phyloP scores from a whole-genome alignment of 92 coral and sea anemone genomes.

The Zoanthus gigantus region DNA sequence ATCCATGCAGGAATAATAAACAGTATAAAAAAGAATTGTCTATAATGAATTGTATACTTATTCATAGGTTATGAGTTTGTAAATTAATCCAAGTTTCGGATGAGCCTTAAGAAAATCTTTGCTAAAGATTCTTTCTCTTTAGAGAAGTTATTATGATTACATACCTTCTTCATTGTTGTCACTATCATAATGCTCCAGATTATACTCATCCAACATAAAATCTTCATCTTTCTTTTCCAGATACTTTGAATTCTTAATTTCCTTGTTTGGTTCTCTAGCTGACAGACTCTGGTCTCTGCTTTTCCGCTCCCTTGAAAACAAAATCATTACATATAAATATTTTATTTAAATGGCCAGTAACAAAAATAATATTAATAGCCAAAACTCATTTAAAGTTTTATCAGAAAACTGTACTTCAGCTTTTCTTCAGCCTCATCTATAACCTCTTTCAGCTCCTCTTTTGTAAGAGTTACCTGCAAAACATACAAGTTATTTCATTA shows the following conservation, averaged over 20 bases:
- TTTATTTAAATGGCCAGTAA: not conserved
- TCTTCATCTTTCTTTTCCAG: slow-evolving; percentile 45
- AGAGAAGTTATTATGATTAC: not conserved
- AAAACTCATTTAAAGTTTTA: not conserved
- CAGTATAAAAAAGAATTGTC: too few species aligned
- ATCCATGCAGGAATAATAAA: too few species aligned
- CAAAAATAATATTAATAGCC: not conserved
- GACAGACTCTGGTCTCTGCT: not conserved
- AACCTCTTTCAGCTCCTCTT: slow-evolving; percentile 88
- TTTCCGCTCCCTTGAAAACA: slow-evolving; percentile 59
- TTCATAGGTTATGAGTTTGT: too few species aligned
- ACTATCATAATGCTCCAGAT: slow-evolving; percentile 87
- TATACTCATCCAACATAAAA: slow-evolving; percentile 78
- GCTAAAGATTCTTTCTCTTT: too few species aligned
- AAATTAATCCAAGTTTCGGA: too few species aligned
- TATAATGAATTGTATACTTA: too few species aligned
- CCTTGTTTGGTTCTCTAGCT: slow-evolving; percentile 34
- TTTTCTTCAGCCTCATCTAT: slow-evolving; percentile 92
- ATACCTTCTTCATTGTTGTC: slow-evolving; percentile 89
- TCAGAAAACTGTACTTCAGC: slow-evolving; percentile 58
- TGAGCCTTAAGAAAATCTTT: too few species aligned
- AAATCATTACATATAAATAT: not conserved
- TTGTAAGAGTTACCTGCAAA: slow-evolving; percentile 85
- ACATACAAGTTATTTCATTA: not conserved
- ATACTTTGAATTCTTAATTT: not conserved